These are phyloP conservation scores for Rattus rattus DNA, from an alignment of 2,113 vertebrate species.

Conservation along the genomic window DNA sequence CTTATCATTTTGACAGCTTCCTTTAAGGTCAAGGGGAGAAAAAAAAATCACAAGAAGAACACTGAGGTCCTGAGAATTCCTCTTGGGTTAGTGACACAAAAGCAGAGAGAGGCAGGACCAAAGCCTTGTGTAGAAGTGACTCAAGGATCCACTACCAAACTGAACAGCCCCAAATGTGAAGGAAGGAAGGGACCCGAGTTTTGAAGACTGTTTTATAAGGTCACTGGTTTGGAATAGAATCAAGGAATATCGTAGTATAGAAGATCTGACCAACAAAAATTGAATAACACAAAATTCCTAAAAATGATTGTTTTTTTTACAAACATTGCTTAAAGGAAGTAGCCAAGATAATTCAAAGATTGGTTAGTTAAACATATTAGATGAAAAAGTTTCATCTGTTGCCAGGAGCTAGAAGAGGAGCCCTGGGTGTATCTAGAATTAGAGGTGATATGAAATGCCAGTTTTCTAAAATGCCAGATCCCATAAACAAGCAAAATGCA, in stretches of 20 bases:
- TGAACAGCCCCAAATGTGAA: not conserved
- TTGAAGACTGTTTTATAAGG: slow-evolving; percentile 82
- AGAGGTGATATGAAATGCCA: slow-evolving; percentile 8
- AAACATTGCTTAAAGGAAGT: slow-evolving; percentile 73
- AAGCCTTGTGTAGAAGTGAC: not conserved
- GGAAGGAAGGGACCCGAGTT: slow-evolving; percentile 62
- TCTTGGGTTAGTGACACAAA: not conserved
- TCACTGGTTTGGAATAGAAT: slow-evolving; percentile 78
- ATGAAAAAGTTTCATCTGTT: slow-evolving; percentile 75
- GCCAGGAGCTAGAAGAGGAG: slow-evolving; percentile 66
- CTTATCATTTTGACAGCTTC: not conserved
- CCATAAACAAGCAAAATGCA: slow-evolving; percentile 15
- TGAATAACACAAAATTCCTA: slow-evolving; percentile 79
- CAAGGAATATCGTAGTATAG: slow-evolving; percentile 73
- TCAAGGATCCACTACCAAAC: not conserved
- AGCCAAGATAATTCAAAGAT: slow-evolving; percentile 76
- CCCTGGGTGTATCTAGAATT: slow-evolving; percentile 53
- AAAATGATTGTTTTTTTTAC: slow-evolving; percentile 72
- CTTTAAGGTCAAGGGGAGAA: not conserved
- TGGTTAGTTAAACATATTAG: slow-evolving; percentile 73
- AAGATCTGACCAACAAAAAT: slow-evolving; percentile 73
- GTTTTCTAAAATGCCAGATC: slow-evolving; percentile 37
- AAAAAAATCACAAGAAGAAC: not conserved
- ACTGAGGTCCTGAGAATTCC: slow-evolving; percentile 7
- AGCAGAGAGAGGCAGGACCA: not conserved